Evolutionary conservation across 1,140 invertebrate species (phyloP), one percentile per base, ranked within the genome.

Genomic region (Zaprionus kolodkinae): DNA sequence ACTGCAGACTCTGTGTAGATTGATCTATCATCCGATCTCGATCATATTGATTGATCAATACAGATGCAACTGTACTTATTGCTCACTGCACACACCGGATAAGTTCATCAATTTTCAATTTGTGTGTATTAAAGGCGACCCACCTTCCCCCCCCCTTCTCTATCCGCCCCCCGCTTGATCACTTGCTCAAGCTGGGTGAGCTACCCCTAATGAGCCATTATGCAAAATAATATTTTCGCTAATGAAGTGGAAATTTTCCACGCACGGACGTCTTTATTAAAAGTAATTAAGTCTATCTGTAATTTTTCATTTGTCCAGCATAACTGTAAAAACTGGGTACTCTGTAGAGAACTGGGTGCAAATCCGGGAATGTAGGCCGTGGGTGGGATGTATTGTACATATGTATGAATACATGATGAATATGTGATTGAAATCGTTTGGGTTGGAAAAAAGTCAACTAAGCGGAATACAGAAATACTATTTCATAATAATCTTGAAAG

Each of bases 31-130:
- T 73, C 65, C 71, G 82, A 66, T 59, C 68, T 57, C 65, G 27
- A 30, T 60, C 55, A 67, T 63, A 67, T 63, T 71, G 67, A 45
- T 72, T 65, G 75, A 66, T 52, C 45, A 25, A 17, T 50, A 21
- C 27, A 30, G 79, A 76, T 76, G 66, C 71, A 78, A 68, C 65
- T 74, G 71, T 86, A 81, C 68, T 75, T 89, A 75, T 65, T 79
- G 45, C 76, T 71, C 40, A 21, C 17, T 40, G 38, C 50, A 61
- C 61, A 91, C 61, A 91, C 89, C 89, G 89, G 89, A 91, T 88
- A 91, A 91, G 87, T 88, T 91, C 89, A 91, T 91, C 89, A 91
- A 88, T 91, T 82, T 91, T 79, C 89, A 91, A 91, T 91, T 91
- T 89, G 81, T 73, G 78, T 91, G 81, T 91, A 88, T 91, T 91